Evolutionary conservation across 2,888 invertebrate genomes (phyloP).

Genomic region (Macropis europaea): DNA sequence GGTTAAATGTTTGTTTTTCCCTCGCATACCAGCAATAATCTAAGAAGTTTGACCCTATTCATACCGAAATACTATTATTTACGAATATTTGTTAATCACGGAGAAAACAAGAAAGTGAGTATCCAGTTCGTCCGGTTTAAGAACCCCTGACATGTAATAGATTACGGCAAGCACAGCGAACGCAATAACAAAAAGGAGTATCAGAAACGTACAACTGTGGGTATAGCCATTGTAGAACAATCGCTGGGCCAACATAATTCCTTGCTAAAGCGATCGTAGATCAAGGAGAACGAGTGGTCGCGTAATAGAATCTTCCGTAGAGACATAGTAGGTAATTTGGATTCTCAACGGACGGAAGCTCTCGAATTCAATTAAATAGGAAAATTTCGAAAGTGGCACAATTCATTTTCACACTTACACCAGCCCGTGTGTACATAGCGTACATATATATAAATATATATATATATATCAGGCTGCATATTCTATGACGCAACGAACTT

Average conservation of each 20-base stretch:
- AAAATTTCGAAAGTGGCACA: neutral
- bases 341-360: neutral
- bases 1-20: no score
- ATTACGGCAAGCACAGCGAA: neutral
- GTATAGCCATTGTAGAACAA: neutral
- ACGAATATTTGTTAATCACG: no score
- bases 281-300: neutral
- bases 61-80: no score
- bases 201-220: neutral
- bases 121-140: no score
- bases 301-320: neutral
- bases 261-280: neutral
- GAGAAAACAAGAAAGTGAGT: no score
- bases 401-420: neutral
- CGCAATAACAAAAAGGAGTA: neutral
- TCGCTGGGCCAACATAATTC: neutral
- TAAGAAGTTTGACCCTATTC: no score
- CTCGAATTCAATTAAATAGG: constrained; percentile 8
- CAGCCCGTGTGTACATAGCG: no score
- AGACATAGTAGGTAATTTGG: neutral
- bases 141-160: no score
- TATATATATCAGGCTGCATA: neutral
- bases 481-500: neutral
- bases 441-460: no score
- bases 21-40: no score